These are phyloP conservation scores for Hyperoplus lanceolatus DNA, from an alignment of 2,797 vertebrate species.

Conservation along the genomic window DNA sequence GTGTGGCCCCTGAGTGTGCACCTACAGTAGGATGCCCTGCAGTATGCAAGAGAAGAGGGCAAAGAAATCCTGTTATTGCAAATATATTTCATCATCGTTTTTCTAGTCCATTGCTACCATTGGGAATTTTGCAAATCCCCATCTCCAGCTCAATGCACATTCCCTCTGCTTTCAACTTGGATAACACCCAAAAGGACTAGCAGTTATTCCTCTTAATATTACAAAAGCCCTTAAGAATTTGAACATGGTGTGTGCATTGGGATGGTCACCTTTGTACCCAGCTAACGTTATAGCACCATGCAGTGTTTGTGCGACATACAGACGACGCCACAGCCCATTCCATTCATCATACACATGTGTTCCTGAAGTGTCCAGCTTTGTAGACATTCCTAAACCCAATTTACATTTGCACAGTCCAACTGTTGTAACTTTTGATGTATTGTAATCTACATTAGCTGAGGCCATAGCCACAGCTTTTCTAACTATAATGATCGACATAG, in stretches of 20 bases:
- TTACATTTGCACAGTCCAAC: neutral
- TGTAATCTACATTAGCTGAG: no score
- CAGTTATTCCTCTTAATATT: neutral
- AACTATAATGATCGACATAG: neutral
- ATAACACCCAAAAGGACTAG: neutral
- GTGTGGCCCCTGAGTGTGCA: neutral
- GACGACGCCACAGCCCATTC: neutral
- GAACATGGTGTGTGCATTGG: neutral
- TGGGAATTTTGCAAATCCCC: neutral
- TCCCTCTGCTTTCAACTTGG: neutral
- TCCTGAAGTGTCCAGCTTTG: no score
- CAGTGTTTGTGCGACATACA: neutral
- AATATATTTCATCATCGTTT: conserved; percentile 57
- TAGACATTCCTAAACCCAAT: no score
- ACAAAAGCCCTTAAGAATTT: neutral
- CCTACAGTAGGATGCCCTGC: neutral
- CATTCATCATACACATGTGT: neutral
- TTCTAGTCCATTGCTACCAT: conserved; percentile 4
- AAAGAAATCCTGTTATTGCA: conserved; percentile 37
- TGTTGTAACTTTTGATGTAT: neutral
- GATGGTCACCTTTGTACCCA: neutral
- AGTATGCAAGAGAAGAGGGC: conserved; percentile 7
- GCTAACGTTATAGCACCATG: neutral
- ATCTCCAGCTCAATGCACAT: neutral
- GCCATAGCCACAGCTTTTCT: no score